phyloP scores from a whole-genome alignment of 2,888 invertebrate species.

The Lycaena phlaeas region DNA sequence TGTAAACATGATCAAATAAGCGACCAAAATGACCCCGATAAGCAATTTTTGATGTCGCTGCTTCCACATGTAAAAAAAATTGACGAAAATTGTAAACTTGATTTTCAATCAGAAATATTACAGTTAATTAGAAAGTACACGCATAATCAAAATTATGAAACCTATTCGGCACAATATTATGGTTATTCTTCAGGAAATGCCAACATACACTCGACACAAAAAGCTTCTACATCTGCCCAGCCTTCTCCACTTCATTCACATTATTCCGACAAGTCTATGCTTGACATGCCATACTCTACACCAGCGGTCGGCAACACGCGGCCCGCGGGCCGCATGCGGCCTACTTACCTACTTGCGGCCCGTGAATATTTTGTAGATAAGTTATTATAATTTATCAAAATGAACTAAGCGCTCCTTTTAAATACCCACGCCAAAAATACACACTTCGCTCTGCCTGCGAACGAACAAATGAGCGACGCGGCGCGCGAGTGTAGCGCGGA shows the following conservation, averaged over 20 bases:
- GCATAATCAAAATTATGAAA: constrained; percentile 25
- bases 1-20: constrained; percentile 24
- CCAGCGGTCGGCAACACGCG: no score
- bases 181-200: constrained; percentile 24
- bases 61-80: constrained; percentile 23
- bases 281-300: constrained; percentile 24
- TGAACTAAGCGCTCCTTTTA: no score
- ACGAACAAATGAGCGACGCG: no score
- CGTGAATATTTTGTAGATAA: no score
- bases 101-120: constrained; percentile 22
- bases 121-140: constrained; percentile 26
- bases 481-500: no score
- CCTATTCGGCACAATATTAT: constrained; percentile 23
- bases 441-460: no score
- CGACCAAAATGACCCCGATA: constrained; percentile 21
- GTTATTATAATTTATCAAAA: no score
- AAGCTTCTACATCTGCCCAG: constrained; percentile 23
- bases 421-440: no score
- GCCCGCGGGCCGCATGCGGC: no score
- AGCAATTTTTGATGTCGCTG: constrained; percentile 22
- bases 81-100: constrained; percentile 20
- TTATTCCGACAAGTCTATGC: constrained; percentile 22
- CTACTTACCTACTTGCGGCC: no score
- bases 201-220: constrained; percentile 22
- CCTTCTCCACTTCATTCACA: constrained; percentile 22